Evolutionary conservation across 2,797 vertebrate genomes (phyloP), one percentile per base, ranked within the genome.

Genomic region (Rallus crepitans): DNA sequence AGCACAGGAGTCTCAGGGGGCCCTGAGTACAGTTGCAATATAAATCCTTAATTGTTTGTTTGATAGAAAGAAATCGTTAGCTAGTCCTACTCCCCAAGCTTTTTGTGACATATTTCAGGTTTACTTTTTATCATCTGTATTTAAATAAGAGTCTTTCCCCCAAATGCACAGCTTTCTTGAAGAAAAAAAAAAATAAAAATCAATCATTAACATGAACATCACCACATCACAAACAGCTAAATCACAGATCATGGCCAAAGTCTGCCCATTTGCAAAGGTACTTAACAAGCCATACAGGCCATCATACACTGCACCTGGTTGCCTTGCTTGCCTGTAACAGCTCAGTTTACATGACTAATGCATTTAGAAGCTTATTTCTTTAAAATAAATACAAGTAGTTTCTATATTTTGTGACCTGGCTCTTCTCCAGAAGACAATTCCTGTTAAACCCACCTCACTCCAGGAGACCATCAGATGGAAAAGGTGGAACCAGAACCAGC

Each of bases 381-480:
- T 15, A 39, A 76, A 89, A 75, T 12, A 64, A 50, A 50, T 27
- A 27, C 6, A 72, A 9, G 2, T 24, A 27, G 27, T 56, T 12
- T 37, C 65, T 83, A 1, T 24, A 25, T 48, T 66, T 56, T 63
- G 15, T 48, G 25, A 75, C 56, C 21, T 30, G 31, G 12, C 19
- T 71, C 30, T 81, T 77, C 17, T 61, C 23, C 37, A 59, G 39
- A 61, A 23, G 15, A 47, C 30, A 50, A 11, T 9, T 60, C 35
- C 35, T 59, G 15, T 24, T 68, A 66, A 85, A 48, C 5, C 6
- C 15, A 33, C 20, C n/a, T 52, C 35, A 35, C n/a, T 25, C 5
- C 28, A 63, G 4, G 11, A 4, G 5, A 77, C 6, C 0, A 0
- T 30, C 37, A 55, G 20, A n/a, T 6, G 6, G 33, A 70, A 90